Evolutionary conservation across 2,113 vertebrate species (phyloP), one percentile per base, ranked within the genome.

Genomic region (Poecile atricapillus): DNA sequence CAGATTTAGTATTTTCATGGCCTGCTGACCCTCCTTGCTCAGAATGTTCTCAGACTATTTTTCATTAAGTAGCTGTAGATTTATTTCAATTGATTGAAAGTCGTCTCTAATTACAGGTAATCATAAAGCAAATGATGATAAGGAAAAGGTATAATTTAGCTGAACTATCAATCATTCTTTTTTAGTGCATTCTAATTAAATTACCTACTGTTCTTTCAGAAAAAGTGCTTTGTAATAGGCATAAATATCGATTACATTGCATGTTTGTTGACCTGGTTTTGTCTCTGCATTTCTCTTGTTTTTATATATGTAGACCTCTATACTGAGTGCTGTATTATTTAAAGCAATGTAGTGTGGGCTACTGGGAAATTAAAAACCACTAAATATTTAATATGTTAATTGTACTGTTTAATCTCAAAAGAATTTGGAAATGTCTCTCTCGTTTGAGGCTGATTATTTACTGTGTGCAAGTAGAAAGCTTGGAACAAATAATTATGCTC

Each of bases 101-200:
- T 83, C 14, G n/a, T 92, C 43, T 77, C 67, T 96, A 97, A 96
- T 97, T 93, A 76, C 55, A 94, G 70, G 78, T 93, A 91, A 89
- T 87, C 75, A 69, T 87, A 94, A 95, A 85, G 63, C 50, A 95
- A 94, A 75, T 60, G n/a, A 74, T 53, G 53, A 50, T 93, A 84
- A 91, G 46, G 76, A 77, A 58, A 84, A 92, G 28, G 27, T 79
- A 77, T 69, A 0, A 1, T 94, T 93, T 83, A 64, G 43, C 9
- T 87, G 52, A 92, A 63, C 87, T 83, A 88, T 89, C 85, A 90
- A 35, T 78, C 62, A 65, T 76, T 83, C 76, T 53, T 68, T 77
- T 89, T 92, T 63, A 89, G 46, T 81, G 44, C 27, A 25, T 87
- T 86, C 46, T 91, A 63, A 91, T 79, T 93, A 91, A 60, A 83